Conservation (phyloP, 2,797 vertebrate genomes). For the Enteromius treurensis region DNA sequence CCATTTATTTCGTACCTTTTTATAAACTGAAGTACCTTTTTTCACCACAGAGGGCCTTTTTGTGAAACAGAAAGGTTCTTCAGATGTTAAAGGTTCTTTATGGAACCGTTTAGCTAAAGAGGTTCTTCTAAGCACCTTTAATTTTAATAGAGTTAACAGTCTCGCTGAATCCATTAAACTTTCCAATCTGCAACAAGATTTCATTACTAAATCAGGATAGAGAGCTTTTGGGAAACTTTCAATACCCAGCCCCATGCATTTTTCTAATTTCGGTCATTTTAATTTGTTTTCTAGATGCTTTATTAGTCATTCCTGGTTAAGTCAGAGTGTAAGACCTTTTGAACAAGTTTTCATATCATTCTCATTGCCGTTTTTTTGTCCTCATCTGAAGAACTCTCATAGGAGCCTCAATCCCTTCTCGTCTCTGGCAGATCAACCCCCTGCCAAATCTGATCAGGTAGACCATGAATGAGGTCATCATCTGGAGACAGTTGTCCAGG, state of each 20-base stretch:
- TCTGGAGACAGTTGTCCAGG: slow-evolving; percentile 6
- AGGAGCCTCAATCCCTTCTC: neutral
- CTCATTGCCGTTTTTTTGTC: neutral
- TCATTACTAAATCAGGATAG: neutral
- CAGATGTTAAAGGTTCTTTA: too few relatives aligned
- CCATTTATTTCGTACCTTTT: too few relatives aligned
- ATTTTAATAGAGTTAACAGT: too few relatives aligned
- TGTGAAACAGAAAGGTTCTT: too few relatives aligned
- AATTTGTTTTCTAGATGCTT: neutral
- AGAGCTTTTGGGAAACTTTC: neutral
- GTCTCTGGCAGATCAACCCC: neutral
- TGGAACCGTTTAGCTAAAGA: too few relatives aligned
- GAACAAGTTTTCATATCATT: neutral
- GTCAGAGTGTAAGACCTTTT: too few relatives aligned
- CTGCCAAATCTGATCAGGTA: slow-evolving; percentile 37
- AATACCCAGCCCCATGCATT: neutral
- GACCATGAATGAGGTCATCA: slow-evolving; percentile 30
- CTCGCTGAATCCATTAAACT: neutral
- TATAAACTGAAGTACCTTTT: too few relatives aligned
- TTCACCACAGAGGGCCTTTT: too few relatives aligned
- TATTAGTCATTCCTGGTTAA: neutral
- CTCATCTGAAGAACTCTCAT: neutral
- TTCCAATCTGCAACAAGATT: neutral
- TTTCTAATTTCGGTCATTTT: neutral
- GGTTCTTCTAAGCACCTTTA: too few relatives aligned